Base-by-base conservation (phyloP, 1,140 invertebrate species). In the Apis laboriosa region DNA sequence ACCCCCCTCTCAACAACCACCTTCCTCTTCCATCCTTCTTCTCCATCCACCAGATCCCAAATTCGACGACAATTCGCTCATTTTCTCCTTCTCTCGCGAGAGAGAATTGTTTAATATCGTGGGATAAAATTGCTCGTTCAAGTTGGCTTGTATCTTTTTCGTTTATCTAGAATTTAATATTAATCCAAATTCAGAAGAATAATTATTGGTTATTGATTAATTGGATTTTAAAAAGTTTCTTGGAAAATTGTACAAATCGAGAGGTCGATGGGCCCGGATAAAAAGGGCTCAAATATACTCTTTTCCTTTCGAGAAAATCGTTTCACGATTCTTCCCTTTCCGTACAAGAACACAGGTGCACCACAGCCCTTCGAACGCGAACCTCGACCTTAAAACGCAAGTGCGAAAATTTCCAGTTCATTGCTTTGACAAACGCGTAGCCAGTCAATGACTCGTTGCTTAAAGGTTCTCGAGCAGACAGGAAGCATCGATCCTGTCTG, bases 401-500 rank as follows among this genome's bases (percentile, higher is more conserved):
- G 81, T 78, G 81, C 76, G 66, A 77, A 78, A 83, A 78, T 72
- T 78, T 83, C 75, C 81, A 64, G 81, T 56, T 78, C 75, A 83
- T 83, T 68, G 84, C 74, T 63, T 72, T 61, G 79, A 80, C 72
- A 76, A 84, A 84, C 66, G 67, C 83, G 43, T 56, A 82, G 55
- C 79, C 73, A 83, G 83, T 74, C 77, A 80, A 84, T 84, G 82
- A 84, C 82, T 80, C 77, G 82, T 84, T 66, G 79, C 79, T 84
- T 84, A 82, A 82, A 84, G 83, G 80, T 70, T 73, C 81, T 67
- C 83, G 71, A 77, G 83, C 86, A 87, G 87, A 88, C 86, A 83
- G 86, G 86, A 86, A 88, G 87, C 87, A 88, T 88, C 86, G 87
- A 88, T 88, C 87, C 80, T 85, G 86, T 88, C 86, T 78, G 80